A percentile compares a stretch with the other conserved stretches of the same genome.
Evolutionary conservation across 2,113 vertebrate genomes (phyloP).

Genomic region (Raja brachyura): DNA sequence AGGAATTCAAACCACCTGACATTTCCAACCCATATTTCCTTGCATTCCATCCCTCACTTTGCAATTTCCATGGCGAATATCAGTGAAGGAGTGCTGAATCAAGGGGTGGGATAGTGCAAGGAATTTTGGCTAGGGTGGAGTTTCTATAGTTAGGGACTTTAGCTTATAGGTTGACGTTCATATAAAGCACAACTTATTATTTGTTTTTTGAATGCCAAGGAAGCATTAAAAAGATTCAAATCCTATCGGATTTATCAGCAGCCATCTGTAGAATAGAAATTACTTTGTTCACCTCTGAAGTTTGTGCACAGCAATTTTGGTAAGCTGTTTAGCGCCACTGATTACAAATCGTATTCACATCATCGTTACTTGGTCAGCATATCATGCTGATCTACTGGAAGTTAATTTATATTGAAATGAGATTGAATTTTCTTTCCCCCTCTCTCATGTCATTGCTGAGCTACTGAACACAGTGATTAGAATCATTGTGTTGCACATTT

Average conservation of each 20-base stretch:
- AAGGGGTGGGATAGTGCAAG: no score
- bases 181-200: neutral
- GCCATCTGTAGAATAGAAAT: neutral
- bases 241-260: neutral
- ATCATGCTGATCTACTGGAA: no score
- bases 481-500: neutral
- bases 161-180: neutral
- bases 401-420: conserved; percentile 1
- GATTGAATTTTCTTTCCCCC: no score
- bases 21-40: neutral
- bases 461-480: neutral
- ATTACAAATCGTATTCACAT: neutral
- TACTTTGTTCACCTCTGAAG: neutral
- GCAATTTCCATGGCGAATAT: neutral
- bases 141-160: neutral
- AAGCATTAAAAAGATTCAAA: neutral
- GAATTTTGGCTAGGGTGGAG: neutral
- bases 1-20: neutral
- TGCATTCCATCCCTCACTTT: neutral
- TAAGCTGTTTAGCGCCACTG: neutral
- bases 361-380: neutral
- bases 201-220: neutral
- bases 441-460: neutral
- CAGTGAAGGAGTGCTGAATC: neutral
- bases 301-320: neutral